These are phyloP conservation scores for Pseudorhombus dupliciocellatus DNA, from an alignment of 2,113 vertebrate species.

Conservation along the genomic window DNA sequence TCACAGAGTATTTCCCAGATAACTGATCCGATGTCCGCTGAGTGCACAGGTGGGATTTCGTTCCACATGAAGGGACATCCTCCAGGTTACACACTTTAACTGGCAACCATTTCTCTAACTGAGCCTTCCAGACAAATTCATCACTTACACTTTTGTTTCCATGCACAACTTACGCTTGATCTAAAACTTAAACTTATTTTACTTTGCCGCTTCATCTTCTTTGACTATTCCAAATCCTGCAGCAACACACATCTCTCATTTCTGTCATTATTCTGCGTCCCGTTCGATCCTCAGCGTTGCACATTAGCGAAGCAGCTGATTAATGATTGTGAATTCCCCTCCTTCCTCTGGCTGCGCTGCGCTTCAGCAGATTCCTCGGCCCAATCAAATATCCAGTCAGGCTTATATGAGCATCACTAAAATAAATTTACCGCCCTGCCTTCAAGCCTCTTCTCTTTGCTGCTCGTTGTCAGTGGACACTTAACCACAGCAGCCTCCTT, in stretches of 20 bases:
- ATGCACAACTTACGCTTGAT: background rate
- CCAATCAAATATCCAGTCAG: conserved; percentile 8
- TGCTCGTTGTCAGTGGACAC: conserved; percentile 5
- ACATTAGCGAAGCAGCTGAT: background rate
- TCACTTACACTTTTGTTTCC: background rate
- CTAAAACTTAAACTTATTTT: background rate
- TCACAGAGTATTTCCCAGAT: too few species aligned
- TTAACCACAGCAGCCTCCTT: conserved; percentile 11
- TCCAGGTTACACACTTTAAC: too few species aligned
- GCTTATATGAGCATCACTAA: conserved; percentile 11
- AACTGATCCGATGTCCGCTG: too few species aligned
- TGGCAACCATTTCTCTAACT: background rate
- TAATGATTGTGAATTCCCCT: background rate
- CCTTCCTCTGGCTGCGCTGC: background rate
- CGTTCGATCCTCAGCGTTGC: background rate
- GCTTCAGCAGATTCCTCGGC: conserved; percentile 9
- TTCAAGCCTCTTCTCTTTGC: background rate
- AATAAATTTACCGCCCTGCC: conserved; percentile 22
- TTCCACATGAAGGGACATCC: too few species aligned
- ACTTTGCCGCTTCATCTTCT: background rate
- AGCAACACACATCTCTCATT: background rate
- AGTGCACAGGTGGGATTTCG: too few species aligned
- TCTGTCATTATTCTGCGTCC: background rate
- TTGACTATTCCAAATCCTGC: background rate
- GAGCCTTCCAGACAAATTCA: background rate